Evolutionary conservation across 2,113 vertebrate species (phyloP), one percentile per base, ranked within the genome.

Genomic region (Psilopsiagon aymara): DNA sequence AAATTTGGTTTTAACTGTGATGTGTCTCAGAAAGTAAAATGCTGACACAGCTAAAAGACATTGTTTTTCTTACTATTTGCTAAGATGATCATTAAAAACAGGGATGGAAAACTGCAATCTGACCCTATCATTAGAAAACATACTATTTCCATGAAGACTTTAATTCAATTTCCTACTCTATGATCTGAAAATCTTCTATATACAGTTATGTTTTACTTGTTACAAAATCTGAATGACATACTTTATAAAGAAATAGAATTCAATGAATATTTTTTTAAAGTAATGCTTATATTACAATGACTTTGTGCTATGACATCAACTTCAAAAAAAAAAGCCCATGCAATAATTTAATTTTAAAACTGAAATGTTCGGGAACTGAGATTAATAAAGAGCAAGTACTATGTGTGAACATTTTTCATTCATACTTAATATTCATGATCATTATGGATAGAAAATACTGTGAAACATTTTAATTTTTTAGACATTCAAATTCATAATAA

Each of bases 341-440:
- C 17, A 70, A 55, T n/a, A 77, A 78, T 82, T 86, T 92, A 63
- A 89, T 95, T 92, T 94, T 76, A 80, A 94, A 88, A 84, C 43
- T 76, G n/a, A 94, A 95, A 96, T 78, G 28, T 16, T 66, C 17
- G 59, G 68, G 29, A 80, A 95, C 55, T 90, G 28, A 95, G 82
- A 63, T 86, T 89, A 94, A 85, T 71, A 92, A 94, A 92, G 80
- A 96, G 29, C 21, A 94, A 90, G 62, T 94, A 59, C 19, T 95
- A 75, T 85, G 53, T 59, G 83, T 60, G 55, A 83, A 47, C 51
- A 67, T 33, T 71, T 92, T 73, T 76, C 15, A 84, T 84, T 80
- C n/a, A 68, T 84, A 82, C 44, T 91, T 95, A 31, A 29, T 81
- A 81, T 92, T 60, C 52, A 55, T 63, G 43, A 81, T 46, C 52